A percentile compares a stretch with the other conserved stretches of the same genome.
phyloP scores from a whole-genome alignment of 2,888 invertebrate species.

The Dinocampus coccinellae region DNA sequence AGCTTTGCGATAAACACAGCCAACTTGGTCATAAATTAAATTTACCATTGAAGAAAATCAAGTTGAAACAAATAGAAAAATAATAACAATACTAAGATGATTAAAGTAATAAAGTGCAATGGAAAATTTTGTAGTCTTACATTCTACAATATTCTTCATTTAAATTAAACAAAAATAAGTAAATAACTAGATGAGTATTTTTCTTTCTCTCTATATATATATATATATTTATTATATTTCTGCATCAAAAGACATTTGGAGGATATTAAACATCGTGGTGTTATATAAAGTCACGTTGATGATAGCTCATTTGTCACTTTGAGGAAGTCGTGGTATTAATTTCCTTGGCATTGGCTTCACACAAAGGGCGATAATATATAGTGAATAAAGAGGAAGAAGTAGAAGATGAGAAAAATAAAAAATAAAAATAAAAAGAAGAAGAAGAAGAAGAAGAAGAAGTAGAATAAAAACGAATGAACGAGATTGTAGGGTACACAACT shows the following conservation, averaged over 20 bases:
- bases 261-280: slow-evolving; percentile 6
- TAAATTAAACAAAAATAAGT: not conserved
- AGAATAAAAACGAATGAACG: not conserved
- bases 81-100: not conserved
- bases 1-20: slow-evolving; percentile 14
- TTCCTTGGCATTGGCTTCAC: slow-evolving; percentile 27
- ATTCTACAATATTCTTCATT: not conserved
- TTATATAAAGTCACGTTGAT: slow-evolving; percentile 8
- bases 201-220: not conserved
- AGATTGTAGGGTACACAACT: not conserved
- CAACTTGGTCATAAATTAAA: slow-evolving; percentile 24
- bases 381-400: no score
- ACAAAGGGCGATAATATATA: not conserved
- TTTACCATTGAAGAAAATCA: slow-evolving; percentile 1
- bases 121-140: no score
- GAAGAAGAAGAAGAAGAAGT: not conserved
- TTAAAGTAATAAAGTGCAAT: not conserved
- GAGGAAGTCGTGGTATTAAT: slow-evolving; percentile 18
- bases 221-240: not conserved
- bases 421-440: not conserved
- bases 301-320: slow-evolving; percentile 23
- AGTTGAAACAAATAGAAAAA: not conserved
- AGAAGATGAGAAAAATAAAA: no score
- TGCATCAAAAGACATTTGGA: not conserved
- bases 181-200: no score